Percentiles rank a stretch among this genome's conserved stretches.
phyloP scores from a whole-genome alignment of 2,113 vertebrate species.

The Ursus arctos region DNA sequence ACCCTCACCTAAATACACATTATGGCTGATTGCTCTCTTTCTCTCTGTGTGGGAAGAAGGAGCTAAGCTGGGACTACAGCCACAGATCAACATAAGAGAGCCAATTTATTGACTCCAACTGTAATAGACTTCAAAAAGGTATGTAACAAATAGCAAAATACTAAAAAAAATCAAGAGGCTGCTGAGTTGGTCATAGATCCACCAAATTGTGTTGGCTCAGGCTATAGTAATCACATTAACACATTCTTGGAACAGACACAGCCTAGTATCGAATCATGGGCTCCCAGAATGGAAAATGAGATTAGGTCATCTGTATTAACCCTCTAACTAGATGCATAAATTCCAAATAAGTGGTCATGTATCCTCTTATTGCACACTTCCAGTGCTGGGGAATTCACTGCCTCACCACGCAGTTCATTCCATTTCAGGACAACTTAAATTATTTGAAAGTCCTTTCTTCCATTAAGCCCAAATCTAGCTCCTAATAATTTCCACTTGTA shows the following conservation, averaged over 20 bases:
- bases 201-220: slow-evolving; percentile 20
- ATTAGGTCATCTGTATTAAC: slow-evolving; percentile 49
- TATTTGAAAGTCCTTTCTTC: slow-evolving; percentile 56
- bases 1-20: neutral
- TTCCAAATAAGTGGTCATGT: slow-evolving; percentile 48
- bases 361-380: neutral
- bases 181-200: slow-evolving; percentile 42
- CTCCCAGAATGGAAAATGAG: neutral
- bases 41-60: neutral
- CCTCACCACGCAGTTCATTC: neutral
- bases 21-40: neutral
- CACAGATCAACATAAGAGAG: neutral
- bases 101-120: slow-evolving; percentile 29
- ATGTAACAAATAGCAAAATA: slow-evolving; percentile 58
- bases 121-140: slow-evolving; percentile 50
- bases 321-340: slow-evolving; percentile 40
- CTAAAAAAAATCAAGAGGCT: neutral
- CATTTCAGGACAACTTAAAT: slow-evolving; percentile 44
- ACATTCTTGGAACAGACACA: neutral
- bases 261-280: neutral
- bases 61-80: neutral
- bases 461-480: slow-evolving; percentile 55
- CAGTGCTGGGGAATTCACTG: slow-evolving; percentile 23
- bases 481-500: slow-evolving; percentile 28
- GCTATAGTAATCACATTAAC: slow-evolving; percentile 57